phyloP scores from a whole-genome alignment of 2,888 invertebrate species.

The Cheilosia vernalis region DNA sequence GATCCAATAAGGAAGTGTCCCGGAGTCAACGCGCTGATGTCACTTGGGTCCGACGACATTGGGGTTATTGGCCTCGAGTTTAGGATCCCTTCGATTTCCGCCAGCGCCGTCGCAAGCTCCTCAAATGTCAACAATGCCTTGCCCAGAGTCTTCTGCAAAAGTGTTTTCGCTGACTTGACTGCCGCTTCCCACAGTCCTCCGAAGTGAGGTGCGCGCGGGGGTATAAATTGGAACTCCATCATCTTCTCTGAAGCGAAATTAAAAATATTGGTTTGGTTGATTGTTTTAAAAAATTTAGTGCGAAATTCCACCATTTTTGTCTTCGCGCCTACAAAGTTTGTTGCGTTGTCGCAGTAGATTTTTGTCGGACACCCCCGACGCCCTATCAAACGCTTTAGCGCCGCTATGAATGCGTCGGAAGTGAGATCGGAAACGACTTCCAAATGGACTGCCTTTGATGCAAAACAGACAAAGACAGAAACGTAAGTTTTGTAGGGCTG shows the following conservation, averaged over 20 bases:
- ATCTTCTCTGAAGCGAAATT: too few species aligned
- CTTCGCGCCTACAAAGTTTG: too few species aligned
- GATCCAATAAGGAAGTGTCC: slow-evolving; percentile 2
- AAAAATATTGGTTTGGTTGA: too few species aligned
- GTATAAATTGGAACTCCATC: too few species aligned
- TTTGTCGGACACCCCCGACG: too few species aligned
- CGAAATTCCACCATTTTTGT: too few species aligned
- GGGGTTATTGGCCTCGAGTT: background rate
- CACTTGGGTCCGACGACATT: background rate
- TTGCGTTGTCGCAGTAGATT: too few species aligned
- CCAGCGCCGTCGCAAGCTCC: background rate
- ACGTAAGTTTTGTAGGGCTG: background rate
- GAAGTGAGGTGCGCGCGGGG: background rate
- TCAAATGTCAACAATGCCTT: background rate
- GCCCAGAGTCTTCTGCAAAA: background rate
- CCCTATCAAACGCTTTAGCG: too few species aligned
- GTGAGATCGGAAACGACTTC: background rate
- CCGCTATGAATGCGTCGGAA: background rate
- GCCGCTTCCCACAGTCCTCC: too few species aligned
- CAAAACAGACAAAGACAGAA: background rate
- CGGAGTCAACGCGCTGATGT: background rate
- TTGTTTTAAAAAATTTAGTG: too few species aligned
- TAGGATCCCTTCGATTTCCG: background rate
- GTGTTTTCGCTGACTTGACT: background rate
- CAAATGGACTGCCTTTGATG: background rate